phyloP scores from a whole-genome alignment of 1,140 invertebrate genomes.

The Paralvinella palmiformis region DNA sequence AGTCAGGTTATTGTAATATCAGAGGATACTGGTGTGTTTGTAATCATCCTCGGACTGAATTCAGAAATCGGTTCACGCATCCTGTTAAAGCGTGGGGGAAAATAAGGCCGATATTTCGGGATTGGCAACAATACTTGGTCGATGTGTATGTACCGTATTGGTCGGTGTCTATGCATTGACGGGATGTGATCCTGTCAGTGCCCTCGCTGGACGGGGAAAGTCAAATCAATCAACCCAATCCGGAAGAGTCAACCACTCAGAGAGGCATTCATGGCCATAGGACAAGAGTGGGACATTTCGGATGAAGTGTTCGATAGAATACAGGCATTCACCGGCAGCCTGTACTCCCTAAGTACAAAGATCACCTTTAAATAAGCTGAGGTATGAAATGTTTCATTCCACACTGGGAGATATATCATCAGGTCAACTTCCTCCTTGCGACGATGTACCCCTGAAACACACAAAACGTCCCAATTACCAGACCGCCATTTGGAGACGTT shows the following conservation, averaged over 20 bases:
- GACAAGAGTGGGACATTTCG: neutral
- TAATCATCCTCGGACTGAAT: neutral
- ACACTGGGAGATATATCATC: neutral
- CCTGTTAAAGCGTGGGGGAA: no score
- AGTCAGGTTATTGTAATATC: neutral
- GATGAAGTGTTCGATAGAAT: neutral
- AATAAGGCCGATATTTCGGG: neutral
- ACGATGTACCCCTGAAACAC: neutral
- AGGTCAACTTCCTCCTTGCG: neutral
- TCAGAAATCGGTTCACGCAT: no score
- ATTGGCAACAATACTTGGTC: neutral
- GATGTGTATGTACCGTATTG: neutral
- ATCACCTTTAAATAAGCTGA: neutral
- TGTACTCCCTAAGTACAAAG: neutral
- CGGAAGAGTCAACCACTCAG: neutral
- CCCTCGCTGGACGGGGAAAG: neutral
- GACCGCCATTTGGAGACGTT: neutral
- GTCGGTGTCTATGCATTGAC: neutral
- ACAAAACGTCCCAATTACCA: constrained; percentile 3
- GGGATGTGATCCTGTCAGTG: neutral
- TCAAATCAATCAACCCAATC: neutral
- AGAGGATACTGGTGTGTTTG: neutral
- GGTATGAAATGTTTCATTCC: constrained; percentile 4
- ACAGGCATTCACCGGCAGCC: neutral
- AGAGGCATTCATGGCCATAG: neutral